Evolutionary conservation across 2,113 vertebrate genomes (phyloP), one percentile per base, ranked within the genome.

Genomic region (Tautogolabrus adspersus): DNA sequence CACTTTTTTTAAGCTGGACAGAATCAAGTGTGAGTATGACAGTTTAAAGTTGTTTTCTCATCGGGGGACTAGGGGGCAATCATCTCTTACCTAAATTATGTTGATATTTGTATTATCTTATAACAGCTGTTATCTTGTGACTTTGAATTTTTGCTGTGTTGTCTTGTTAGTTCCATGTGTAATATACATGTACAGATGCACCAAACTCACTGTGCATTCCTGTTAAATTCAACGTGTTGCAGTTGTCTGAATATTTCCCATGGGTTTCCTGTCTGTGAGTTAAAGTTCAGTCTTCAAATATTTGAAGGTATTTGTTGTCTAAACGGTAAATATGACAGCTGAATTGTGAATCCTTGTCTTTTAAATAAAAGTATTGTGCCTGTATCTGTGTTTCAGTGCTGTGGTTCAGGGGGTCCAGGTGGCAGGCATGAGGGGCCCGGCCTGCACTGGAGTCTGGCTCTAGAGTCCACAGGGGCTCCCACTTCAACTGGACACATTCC

Each of bases 401-500:
- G 91, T 83, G 78, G 85, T 90, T 91, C 77, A 88, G 80, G 85
- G 89, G 88, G 91, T 94, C 92, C 94, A 89, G 92, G 93, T 94
- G 93, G 94, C 93, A 93, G 94, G 91, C 87, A 88, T 87, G 86
- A 91, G 91, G 92, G 93, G 91, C 79, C 89, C 81, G 80, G 90
- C 89, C 93, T 93, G 92, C 88, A 87, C 82, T 87, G 89, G 91
- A 91, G 89, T 87, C 89, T 91, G 93, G 91, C 93, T 95, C 79
- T 95, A 95, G 92, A 94, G 93, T 92, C 93, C 92, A 90, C 81
- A 72, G 87, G 91, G 91, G 81, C 90, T 91, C 90, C 87, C 89
- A 88, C 93, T 95, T 95, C 89, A 93, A 91, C 93, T 90, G 92
- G 89, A 93, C 92, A 94, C 93, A 94, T 94, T 95, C 90, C 93